Percentiles rank a stretch among this genome's conserved stretches.
phyloP scores from a whole-genome alignment of 2,888 invertebrate genomes.

The Microdon myrmicae region DNA sequence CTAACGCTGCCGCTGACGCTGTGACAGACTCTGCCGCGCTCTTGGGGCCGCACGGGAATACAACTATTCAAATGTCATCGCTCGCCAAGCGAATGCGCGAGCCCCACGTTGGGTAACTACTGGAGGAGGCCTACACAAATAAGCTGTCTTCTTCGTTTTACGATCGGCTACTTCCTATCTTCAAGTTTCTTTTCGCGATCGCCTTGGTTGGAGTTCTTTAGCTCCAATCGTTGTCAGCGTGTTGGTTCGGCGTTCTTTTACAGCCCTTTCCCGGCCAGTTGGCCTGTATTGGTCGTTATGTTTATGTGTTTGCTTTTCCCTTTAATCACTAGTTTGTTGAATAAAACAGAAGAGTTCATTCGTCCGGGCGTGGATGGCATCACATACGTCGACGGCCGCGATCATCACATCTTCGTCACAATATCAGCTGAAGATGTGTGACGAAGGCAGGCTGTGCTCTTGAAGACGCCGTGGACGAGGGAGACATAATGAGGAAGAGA shows the following conservation, averaged over 20 bases:
- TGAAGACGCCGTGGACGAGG: constrained; percentile 8
- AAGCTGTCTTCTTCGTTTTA: constrained; percentile 51
- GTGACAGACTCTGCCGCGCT: no score
- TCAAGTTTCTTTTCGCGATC: constrained; percentile 36
- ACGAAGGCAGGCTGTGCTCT: constrained; percentile 35
- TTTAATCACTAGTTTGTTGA: constrained; percentile 14
- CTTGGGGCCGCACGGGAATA: constrained; percentile 25
- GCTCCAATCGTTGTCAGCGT: constrained; percentile 6
- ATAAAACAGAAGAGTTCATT: constrained; percentile 54
- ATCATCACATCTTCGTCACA: constrained; percentile 30
- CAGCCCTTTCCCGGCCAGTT: neutral
- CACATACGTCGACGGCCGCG: constrained; percentile 1
- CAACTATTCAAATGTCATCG: constrained; percentile 50
- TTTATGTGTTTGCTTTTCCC: constrained; percentile 1
- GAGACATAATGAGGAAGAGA: neutral
- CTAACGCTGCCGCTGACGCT: neutral
- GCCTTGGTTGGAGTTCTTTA: constrained; percentile 23
- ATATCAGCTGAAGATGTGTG: constrained; percentile 50
- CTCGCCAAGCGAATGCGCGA: constrained; percentile 22
- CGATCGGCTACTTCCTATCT: constrained; percentile 49
- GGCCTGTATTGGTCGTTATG: neutral
- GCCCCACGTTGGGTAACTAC: neutral
- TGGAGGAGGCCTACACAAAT: constrained; percentile 26
- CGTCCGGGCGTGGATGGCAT: constrained; percentile 43
- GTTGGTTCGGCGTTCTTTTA: neutral